phyloP scores from a whole-genome alignment of 1,140 invertebrate species.

The Adoxophyes honmai region DNA sequence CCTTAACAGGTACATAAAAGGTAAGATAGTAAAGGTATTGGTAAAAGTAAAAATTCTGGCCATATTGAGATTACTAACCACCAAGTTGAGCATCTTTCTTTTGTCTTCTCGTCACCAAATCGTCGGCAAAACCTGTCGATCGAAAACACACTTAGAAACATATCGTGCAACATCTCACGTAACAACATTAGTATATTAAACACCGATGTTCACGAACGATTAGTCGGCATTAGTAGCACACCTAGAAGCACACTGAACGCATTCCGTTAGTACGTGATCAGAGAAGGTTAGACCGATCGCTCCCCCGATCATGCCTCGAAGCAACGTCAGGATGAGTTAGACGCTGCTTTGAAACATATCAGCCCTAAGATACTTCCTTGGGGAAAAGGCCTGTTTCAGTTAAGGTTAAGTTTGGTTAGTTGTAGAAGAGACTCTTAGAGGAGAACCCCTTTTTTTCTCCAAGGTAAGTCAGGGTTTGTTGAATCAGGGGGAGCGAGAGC shows the following conservation, averaged over 20 bases:
- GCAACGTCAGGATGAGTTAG: background rate
- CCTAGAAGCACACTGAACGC: conserved; percentile 58
- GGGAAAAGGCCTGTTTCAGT: background rate
- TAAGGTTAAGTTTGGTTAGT: too few relatives aligned
- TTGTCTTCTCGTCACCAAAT: conserved; percentile 79
- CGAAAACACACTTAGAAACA: conserved; percentile 21
- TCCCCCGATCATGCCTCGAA: conserved; percentile 25
- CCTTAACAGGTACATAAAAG: too few relatives aligned
- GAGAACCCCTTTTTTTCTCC: too few relatives aligned
- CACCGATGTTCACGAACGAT: conserved; percentile 49
- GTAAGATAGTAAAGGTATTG: too few relatives aligned
- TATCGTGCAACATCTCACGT: conserved; percentile 11
- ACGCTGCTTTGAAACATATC: conserved; percentile 4
- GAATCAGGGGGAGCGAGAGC: conserved; percentile 29
- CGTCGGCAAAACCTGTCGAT: conserved; percentile 73
- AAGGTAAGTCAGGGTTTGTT: too few relatives aligned
- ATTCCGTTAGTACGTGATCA: conserved; percentile 57
- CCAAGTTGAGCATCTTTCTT: conserved; percentile 78
- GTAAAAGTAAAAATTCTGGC: too few relatives aligned
- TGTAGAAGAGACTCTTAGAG: too few relatives aligned
- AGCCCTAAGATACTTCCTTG: background rate
- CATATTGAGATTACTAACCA: conserved; percentile 41
- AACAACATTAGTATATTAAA: conserved; percentile 44
- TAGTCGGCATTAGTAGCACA: conserved; percentile 69
- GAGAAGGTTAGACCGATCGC: conserved; percentile 46